Evolutionary conservation across 1,140 invertebrate species (phyloP).

Genomic region (Scaptodrosophila lebanonensis): DNA sequence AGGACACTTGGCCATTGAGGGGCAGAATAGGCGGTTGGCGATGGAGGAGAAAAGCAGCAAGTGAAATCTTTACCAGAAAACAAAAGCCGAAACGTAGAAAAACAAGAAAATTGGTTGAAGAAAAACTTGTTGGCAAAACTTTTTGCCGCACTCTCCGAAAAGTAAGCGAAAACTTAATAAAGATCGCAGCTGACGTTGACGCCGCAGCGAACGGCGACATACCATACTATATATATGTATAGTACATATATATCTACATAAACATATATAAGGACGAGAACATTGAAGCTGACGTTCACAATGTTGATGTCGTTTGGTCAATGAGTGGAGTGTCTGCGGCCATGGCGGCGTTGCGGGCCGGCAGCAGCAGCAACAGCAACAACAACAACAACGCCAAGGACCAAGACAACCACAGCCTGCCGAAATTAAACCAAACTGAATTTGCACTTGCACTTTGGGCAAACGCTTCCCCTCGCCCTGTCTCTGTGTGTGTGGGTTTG

Average conservation of each 20-base stretch:
- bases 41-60: constrained; percentile 28
- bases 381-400: too few species aligned
- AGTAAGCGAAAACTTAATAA: constrained; percentile 76
- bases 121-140: constrained; percentile 57
- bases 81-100: constrained; percentile 72
- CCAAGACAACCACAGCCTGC: constrained; percentile 63
- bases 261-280: background rate
- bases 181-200: constrained; percentile 55
- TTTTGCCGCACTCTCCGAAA: constrained; percentile 65
- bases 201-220: constrained; percentile 4
- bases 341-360: constrained; percentile 3
- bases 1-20: constrained; percentile 31
- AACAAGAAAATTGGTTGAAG: constrained; percentile 69
- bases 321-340: constrained; percentile 18
- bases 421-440: constrained; percentile 75
- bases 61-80: constrained; percentile 73
- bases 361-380: too few species aligned
- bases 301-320: constrained; percentile 59
- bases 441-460: constrained; percentile 64
- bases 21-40: background rate
- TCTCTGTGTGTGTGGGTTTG: background rate
- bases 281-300: constrained; percentile 7
- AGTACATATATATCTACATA: too few species aligned
- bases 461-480: constrained; percentile 3
- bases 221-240: too few species aligned